Conservation (phyloP, 2,113 vertebrate genomes). For the Formicarius rufipectus region DNA sequence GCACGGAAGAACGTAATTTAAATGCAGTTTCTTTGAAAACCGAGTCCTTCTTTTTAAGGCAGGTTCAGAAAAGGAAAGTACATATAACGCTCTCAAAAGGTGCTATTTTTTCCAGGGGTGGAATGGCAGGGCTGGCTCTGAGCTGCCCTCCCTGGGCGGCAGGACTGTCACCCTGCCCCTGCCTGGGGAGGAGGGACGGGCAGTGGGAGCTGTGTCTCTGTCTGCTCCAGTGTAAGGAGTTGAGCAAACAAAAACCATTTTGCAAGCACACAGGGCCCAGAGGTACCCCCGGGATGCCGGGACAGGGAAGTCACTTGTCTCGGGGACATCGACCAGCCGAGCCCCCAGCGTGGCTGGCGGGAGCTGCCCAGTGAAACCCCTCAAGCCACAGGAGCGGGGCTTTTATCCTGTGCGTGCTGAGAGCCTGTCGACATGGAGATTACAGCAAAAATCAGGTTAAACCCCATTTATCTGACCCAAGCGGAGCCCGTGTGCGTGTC, state of each 20-base stretch:
- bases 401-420: conserved; percentile 11
- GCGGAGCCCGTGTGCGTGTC: background rate
- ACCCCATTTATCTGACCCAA: conserved; percentile 35
- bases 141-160: background rate
- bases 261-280: background rate
- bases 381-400: background rate
- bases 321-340: fast-evolving
- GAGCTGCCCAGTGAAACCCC: background rate
- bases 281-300: background rate
- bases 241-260: conserved; percentile 27
- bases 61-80: conserved; percentile 36
- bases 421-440: background rate
- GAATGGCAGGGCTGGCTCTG: background rate
- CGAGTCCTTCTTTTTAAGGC: conserved; percentile 20
- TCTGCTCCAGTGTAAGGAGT: background rate
- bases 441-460: conserved; percentile 50
- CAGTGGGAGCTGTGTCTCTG: background rate
- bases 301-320: background rate
- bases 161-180: background rate
- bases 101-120: conserved; percentile 16
- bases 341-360: background rate
- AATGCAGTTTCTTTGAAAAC: background rate
- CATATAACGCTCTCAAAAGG: background rate
- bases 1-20: background rate
- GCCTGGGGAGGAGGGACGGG: background rate